Conservation (phyloP, 2,113 vertebrate species). For the Forbesichthys agassizii region DNA sequence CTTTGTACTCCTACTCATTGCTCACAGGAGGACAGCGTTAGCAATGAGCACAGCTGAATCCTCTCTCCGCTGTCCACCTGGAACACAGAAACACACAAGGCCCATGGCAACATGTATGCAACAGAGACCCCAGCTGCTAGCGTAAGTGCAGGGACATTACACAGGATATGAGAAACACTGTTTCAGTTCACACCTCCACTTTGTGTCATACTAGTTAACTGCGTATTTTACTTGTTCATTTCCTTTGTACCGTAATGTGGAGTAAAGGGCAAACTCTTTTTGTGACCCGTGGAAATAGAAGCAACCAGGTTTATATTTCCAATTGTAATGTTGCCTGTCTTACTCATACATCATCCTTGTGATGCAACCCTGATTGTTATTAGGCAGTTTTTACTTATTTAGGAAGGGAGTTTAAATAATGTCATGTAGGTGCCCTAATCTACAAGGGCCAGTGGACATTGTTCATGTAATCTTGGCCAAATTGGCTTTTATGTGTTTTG, state of each 20-base stretch:
- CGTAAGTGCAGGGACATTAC: no score
- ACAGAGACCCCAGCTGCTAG: no score
- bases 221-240: constrained; percentile 12
- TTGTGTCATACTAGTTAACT: background rate
- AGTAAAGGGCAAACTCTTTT: constrained; percentile 10
- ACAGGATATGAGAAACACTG: no score
- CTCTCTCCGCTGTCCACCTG: no score
- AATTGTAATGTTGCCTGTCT: constrained; percentile 20
- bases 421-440: constrained; percentile 41
- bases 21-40: no score
- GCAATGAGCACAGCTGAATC: no score
- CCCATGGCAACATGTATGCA: no score
- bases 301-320: constrained; percentile 31
- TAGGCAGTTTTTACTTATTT: constrained; percentile 61
- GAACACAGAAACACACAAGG: no score
- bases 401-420: constrained; percentile 47
- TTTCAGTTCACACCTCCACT: no score
- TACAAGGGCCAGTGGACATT: constrained; percentile 46
- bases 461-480: constrained; percentile 47
- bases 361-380: constrained; percentile 64
- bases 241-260: background rate
- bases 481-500: constrained; percentile 47
- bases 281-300: constrained; percentile 45
- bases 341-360: constrained; percentile 39
- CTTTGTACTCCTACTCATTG: no score